phyloP scores from a whole-genome alignment of 2,888 invertebrate species.

The Caenorhabditis sp. region DNA sequence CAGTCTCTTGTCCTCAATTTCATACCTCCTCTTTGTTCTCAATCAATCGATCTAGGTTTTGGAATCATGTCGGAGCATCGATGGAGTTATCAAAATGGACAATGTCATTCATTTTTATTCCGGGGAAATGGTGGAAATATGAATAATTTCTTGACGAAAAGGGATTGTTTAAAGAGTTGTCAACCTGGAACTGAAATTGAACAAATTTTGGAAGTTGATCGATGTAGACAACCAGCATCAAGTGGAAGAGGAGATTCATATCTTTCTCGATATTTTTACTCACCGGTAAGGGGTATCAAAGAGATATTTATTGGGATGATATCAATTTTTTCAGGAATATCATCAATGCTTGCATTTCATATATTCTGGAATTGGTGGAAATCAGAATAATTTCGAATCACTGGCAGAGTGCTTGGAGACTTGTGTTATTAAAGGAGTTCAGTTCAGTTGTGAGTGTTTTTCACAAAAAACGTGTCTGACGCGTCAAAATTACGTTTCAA shows the following conservation, averaged over 20 bases:
- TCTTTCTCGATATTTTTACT: constrained; percentile 47
- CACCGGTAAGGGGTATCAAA: constrained; percentile 29
- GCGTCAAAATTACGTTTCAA: too few relatives aligned
- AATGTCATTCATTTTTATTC: constrained; percentile 53
- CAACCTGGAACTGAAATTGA: constrained; percentile 6
- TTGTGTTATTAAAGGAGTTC: constrained; percentile 48
- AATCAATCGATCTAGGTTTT: constrained; percentile 43
- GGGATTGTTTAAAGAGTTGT: constrained; percentile 53
- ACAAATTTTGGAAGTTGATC: neutral
- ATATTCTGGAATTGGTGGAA: constrained; percentile 51
- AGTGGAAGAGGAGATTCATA: constrained; percentile 47
- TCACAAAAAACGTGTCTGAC: neutral
- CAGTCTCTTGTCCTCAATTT: constrained; percentile 1
- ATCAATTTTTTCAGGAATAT: constrained; percentile 49
- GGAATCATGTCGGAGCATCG: constrained; percentile 44
- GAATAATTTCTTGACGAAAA: constrained; percentile 58
- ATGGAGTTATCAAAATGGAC: constrained; percentile 47
- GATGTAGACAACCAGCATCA: constrained; percentile 33
- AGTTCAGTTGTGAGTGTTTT: constrained; percentile 43
- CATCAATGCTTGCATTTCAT: constrained; percentile 53
- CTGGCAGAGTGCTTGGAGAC: constrained; percentile 46
- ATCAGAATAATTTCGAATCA: constrained; percentile 46
- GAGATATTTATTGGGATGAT: too few relatives aligned
- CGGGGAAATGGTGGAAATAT: constrained; percentile 55
- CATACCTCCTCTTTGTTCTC: constrained; percentile 28